A percentile compares a stretch with the other conserved stretches of the same genome.
phyloP scores from a whole-genome alignment of 2,888 invertebrate genomes.

The Plusia festucae region DNA sequence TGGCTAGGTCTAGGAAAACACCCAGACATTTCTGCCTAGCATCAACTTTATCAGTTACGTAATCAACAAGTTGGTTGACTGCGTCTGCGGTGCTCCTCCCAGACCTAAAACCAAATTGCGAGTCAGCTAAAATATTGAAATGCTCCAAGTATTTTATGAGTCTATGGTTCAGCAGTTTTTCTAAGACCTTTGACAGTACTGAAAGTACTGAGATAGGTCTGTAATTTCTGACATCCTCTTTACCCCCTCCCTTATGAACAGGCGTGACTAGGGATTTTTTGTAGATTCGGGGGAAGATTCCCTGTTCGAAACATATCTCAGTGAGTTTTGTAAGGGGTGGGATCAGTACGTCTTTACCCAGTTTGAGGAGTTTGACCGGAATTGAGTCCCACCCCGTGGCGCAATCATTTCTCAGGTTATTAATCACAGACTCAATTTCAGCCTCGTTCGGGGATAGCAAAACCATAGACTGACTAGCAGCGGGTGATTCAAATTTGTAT shows the following conservation, averaged over 20 bases:
- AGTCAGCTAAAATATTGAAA: background rate
- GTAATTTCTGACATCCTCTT: background rate
- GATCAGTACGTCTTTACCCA: background rate
- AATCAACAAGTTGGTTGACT: background rate
- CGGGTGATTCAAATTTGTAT: background rate
- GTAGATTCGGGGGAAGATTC: background rate
- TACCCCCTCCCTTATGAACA: background rate
- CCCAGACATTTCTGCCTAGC: background rate
- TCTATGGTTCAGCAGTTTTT: background rate
- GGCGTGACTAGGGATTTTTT: conserved; percentile 1
- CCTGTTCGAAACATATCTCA: background rate
- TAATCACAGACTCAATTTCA: background rate
- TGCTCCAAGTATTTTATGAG: background rate
- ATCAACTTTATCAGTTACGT: background rate
- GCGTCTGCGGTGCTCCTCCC: background rate
- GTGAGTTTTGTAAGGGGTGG: background rate
- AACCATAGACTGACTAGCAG: background rate
- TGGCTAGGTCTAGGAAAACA: background rate
- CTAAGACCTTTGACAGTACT: background rate
- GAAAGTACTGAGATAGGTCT: background rate
- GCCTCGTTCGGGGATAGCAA: background rate
- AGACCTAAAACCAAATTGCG: background rate
- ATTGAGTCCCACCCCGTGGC: background rate
- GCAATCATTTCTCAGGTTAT: background rate
- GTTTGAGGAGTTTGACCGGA: background rate